Conservation (phyloP, 2,888 invertebrate species). For the Nemotelus nigrinus region DNA sequence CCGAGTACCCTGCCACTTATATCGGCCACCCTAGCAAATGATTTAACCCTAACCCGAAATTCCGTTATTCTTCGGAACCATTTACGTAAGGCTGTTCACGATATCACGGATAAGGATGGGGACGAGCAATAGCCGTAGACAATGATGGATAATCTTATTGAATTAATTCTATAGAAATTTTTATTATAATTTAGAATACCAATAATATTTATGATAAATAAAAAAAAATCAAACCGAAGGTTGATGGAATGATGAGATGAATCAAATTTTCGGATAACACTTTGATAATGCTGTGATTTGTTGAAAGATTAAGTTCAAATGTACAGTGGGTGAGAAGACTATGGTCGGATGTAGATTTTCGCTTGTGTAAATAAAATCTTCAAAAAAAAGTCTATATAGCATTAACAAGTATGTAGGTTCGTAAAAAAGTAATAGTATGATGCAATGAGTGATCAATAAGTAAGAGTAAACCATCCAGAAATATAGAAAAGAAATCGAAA, state of each 20-base stretch:
- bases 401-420: background rate
- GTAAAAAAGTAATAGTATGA: background rate
- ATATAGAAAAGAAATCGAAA: background rate
- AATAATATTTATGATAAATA: conserved; percentile 9
- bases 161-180: conserved; percentile 16
- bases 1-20: conserved; percentile 49
- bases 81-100: conserved; percentile 59
- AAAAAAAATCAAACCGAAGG: conserved; percentile 33
- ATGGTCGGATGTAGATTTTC: conserved; percentile 23
- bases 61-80: conserved; percentile 64
- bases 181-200: conserved; percentile 17
- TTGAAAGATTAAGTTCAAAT: conserved; percentile 61
- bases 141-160: conserved; percentile 4
- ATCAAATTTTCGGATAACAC: conserved; percentile 47
- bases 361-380: conserved; percentile 9
- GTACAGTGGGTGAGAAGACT: conserved; percentile 55
- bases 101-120: conserved; percentile 47
- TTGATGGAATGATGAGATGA: conserved; percentile 41
- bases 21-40: conserved; percentile 55
- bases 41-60: conserved; percentile 62
- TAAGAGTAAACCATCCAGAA: background rate
- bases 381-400: background rate
- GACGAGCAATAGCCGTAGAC: conserved; percentile 40
- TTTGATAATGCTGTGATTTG: conserved; percentile 56
- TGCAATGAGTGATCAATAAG: background rate